Evolutionary conservation across 2,797 vertebrate species (phyloP).

Genomic region (Galaxias olidus): DNA sequence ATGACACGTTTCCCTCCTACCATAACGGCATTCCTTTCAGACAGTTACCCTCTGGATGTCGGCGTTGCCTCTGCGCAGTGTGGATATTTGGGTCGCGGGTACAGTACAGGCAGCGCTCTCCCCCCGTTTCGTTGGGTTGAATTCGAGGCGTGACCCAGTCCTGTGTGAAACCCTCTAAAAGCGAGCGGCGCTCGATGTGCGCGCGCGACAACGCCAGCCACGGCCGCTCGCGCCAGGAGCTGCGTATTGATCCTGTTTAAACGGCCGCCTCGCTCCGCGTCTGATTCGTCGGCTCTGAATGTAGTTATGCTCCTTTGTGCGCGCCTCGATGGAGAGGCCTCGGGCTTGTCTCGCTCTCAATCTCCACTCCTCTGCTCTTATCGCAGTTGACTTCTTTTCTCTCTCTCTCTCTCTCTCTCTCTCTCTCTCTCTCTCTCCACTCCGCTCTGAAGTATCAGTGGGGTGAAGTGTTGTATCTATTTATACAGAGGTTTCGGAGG

Average conservation of each 20-base stretch:
- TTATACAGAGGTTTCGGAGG: background rate
- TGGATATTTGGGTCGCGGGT: constrained; percentile 4
- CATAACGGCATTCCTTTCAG: too few relatives aligned
- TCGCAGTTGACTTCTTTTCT: background rate
- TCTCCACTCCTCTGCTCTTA: constrained; percentile 15
- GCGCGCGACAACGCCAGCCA: constrained; percentile 20
- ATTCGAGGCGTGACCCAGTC: constrained; percentile 24
- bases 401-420: background rate
- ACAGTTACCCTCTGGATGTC: too few relatives aligned
- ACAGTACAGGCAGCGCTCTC: background rate
- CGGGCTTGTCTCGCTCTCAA: constrained; percentile 17
- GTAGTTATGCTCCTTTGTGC: constrained; percentile 17
- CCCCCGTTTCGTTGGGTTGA: constrained; percentile 5
- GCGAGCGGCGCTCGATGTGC: constrained; percentile 16
- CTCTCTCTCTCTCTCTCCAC: background rate
- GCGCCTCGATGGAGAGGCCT: constrained; percentile 15
- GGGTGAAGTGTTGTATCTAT: constrained; percentile 7
- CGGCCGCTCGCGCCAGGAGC: constrained; percentile 28
- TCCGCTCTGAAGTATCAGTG: background rate
- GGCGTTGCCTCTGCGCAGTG: too few relatives aligned
- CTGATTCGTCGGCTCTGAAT: constrained; percentile 45
- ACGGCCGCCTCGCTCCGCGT: constrained; percentile 38
- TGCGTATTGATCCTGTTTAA: constrained; percentile 48
- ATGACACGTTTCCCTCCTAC: too few relatives aligned
- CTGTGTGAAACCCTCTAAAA: constrained; percentile 15